phyloP scores from a whole-genome alignment of 2,797 vertebrate genomes.

The Cyprinodon diabolis region DNA sequence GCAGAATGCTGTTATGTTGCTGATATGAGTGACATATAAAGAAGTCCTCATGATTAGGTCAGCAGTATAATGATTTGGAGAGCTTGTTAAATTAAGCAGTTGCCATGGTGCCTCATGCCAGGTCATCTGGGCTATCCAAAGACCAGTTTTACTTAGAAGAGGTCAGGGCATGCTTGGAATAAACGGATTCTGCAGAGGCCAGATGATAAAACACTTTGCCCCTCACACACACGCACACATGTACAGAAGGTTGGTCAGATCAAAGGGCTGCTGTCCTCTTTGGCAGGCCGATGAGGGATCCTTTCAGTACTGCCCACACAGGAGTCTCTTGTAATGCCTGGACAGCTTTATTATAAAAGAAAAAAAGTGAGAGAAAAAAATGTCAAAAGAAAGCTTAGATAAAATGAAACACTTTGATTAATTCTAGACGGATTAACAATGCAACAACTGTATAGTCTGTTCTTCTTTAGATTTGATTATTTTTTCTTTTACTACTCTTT shows the following conservation, averaged over 20 bases:
- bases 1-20: constrained; percentile 20
- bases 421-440: constrained; percentile 25
- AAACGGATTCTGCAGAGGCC: constrained; percentile 45
- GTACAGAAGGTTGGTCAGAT: constrained; percentile 60
- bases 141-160: constrained; percentile 63
- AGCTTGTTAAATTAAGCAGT: constrained; percentile 36
- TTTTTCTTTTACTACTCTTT: background rate
- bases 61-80: constrained; percentile 32
- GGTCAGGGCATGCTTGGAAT: constrained; percentile 60
- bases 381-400: background rate
- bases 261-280: constrained; percentile 73
- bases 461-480: constrained; percentile 1
- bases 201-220: constrained; percentile 61
- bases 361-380: constrained; percentile 10
- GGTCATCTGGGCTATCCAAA: constrained; percentile 39
- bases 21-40: constrained; percentile 38
- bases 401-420: constrained; percentile 31
- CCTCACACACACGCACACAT: constrained; percentile 44
- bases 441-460: constrained; percentile 2
- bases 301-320: constrained; percentile 71
- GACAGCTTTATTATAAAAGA: constrained; percentile 62
- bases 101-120: constrained; percentile 31
- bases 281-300: constrained; percentile 73
- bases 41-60: constrained; percentile 31
- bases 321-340: constrained; percentile 70